A percentile compares a stretch with the other conserved stretches of the same genome.
Conservation (phyloP, 2,888 invertebrate genomes). For the Meandrusa payeni region DNA sequence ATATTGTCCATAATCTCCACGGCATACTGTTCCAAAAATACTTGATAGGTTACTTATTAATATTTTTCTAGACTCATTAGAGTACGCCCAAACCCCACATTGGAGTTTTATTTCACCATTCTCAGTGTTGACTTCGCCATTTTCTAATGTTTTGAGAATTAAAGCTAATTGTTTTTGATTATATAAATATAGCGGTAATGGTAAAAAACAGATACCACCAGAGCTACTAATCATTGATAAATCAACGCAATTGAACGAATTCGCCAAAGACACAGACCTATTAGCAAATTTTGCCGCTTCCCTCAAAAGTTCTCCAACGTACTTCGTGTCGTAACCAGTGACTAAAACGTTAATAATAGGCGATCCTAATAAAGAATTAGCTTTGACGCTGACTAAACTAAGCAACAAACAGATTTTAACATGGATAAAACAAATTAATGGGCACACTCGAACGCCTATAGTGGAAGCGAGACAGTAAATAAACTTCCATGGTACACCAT, state of each 20-base stretch:
- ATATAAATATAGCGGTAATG: slow-evolving; percentile 60
- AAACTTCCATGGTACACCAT: slow-evolving; percentile 61
- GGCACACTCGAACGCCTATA: slow-evolving; percentile 57
- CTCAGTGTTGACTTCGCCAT: slow-evolving; percentile 46
- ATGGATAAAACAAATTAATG: slow-evolving; percentile 64
- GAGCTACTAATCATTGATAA: slow-evolving; percentile 52
- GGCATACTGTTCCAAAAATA: slow-evolving; percentile 59
- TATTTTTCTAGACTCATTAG: slow-evolving; percentile 62
- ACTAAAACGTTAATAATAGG: slow-evolving; percentile 59
- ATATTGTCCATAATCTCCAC: slow-evolving; percentile 58
- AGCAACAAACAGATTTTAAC: slow-evolving; percentile 62
- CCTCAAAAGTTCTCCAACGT: slow-evolving; percentile 53
- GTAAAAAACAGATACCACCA: slow-evolving; percentile 58
- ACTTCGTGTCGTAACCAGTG: slow-evolving; percentile 55
- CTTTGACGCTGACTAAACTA: slow-evolving; percentile 63
- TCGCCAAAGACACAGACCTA: slow-evolving; percentile 44
- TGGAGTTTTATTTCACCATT: slow-evolving; percentile 43
- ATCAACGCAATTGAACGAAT: slow-evolving; percentile 42
- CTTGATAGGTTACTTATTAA: slow-evolving; percentile 53
- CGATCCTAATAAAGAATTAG: slow-evolving; percentile 45
- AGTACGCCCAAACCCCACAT: slow-evolving; percentile 66
- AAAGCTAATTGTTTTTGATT: slow-evolving; percentile 51
- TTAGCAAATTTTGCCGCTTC: slow-evolving; percentile 56
- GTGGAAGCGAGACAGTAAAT: slow-evolving; percentile 66
- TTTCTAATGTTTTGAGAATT: slow-evolving; percentile 55